Conservation (phyloP, 2,888 invertebrate species). For the Latrodectus elegans region DNA sequence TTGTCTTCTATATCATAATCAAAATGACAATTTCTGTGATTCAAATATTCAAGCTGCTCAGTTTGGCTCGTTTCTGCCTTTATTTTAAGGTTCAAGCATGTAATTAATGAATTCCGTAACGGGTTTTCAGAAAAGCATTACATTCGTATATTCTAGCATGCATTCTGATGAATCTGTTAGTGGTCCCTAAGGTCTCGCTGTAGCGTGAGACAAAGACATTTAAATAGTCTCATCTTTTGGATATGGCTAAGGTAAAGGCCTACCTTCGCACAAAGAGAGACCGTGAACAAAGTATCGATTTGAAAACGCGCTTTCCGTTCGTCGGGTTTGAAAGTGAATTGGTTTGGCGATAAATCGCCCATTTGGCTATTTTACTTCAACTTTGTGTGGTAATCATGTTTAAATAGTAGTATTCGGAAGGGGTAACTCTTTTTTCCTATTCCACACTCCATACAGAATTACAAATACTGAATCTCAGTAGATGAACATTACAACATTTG, state of each 20-base stretch:
- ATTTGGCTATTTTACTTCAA: slow-evolving; percentile 10
- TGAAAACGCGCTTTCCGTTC: slow-evolving; percentile 43
- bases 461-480: too few species aligned
- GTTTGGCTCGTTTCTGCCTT: slow-evolving; percentile 13
- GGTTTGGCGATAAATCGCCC: slow-evolving; percentile 37
- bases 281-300: slow-evolving; percentile 50
- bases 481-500: too few species aligned
- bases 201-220: slow-evolving; percentile 65
- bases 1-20: slow-evolving; percentile 8
- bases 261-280: slow-evolving; percentile 46
- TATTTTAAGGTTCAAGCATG: slow-evolving; percentile 8
- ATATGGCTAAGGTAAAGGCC: slow-evolving; percentile 48
- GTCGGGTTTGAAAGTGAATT: neutral
- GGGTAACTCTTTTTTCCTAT: too few species aligned
- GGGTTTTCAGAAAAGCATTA: slow-evolving; percentile 37
- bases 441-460: too few species aligned
- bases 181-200: slow-evolving; percentile 27
- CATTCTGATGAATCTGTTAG: slow-evolving; percentile 49
- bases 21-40: neutral
- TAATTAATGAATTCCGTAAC: slow-evolving; percentile 54
- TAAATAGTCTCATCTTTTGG: slow-evolving; percentile 58
- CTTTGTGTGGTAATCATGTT: too few species aligned
- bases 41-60: slow-evolving; percentile 34
- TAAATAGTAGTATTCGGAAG: too few species aligned
- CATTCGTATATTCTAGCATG: slow-evolving; percentile 39